These are phyloP conservation scores for Heterodera filipjevi DNA, from an alignment of 2,888 invertebrate species.

Conservation along the genomic window DNA sequence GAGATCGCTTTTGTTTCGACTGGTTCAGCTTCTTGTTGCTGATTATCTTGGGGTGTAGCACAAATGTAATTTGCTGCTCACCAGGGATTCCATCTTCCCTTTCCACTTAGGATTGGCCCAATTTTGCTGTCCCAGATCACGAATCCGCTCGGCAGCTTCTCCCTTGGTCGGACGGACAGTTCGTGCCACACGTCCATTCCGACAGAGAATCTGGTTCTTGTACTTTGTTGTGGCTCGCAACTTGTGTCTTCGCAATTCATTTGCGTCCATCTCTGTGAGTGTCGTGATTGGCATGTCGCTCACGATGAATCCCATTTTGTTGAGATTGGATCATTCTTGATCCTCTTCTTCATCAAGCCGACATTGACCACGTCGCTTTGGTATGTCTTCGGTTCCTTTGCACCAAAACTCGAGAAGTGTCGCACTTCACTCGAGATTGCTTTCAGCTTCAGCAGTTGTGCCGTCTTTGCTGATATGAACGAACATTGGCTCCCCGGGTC, in stretches of 20 bases:
- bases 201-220: neutral
- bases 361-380: neutral
- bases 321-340: neutral
- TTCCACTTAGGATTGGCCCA: constrained; percentile 10
- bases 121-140: neutral
- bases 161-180: neutral
- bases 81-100: neutral
- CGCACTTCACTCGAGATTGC: neutral
- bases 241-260: neutral
- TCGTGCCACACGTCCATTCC: no score
- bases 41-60: no score
- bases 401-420: neutral
- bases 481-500: constrained; percentile 4
- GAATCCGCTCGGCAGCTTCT: constrained; percentile 18
- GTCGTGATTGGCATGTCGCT: neutral
- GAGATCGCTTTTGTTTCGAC: neutral
- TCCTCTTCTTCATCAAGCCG: neutral
- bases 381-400: neutral
- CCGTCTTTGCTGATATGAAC: neutral
- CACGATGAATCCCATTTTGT: constrained; percentile 13
- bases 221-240: neutral
- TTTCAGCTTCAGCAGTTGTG: no score
- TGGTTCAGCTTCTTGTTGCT: no score
- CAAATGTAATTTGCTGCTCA: no score
- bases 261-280: neutral